A percentile compares a stretch with the other conserved stretches of the same genome.
Evolutionary conservation across 1,140 invertebrate genomes (phyloP).

Genomic region (Paralvinella palmiformis): DNA sequence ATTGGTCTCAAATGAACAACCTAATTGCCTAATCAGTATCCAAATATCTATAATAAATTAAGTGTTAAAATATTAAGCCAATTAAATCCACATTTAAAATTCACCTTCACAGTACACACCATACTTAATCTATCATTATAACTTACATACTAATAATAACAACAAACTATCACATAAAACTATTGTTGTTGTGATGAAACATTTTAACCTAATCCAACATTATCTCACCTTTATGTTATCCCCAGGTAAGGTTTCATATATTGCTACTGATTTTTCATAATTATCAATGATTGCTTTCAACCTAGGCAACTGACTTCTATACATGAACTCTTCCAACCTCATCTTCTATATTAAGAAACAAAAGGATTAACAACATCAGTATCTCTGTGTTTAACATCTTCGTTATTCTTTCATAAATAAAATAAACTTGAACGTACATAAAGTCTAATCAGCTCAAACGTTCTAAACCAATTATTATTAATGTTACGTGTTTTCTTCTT

Average conservation of each 20-base stretch:
- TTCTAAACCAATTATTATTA: too few species aligned
- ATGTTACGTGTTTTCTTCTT: too few species aligned
- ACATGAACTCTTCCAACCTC: constrained; percentile 7
- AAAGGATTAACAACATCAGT: background rate
- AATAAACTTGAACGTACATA: too few species aligned
- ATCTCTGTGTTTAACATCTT: background rate
- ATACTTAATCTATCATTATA: background rate
- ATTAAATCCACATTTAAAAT: too few species aligned
- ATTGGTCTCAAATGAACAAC: too few species aligned
- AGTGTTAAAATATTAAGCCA: too few species aligned
- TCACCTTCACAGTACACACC: background rate
- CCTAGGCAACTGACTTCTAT: background rate
- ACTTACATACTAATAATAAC: background rate
- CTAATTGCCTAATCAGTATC: too few species aligned
- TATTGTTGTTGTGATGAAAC: background rate
- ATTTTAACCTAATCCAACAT: background rate
- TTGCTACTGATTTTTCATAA: background rate
- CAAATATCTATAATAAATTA: too few species aligned
- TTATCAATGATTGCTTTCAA: background rate
- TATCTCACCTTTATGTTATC: background rate
- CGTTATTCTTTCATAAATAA: background rate
- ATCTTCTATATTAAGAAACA: background rate
- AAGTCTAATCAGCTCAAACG: too few species aligned
- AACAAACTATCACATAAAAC: background rate
- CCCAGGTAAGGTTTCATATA: background rate